Base-by-base conservation (phyloP, 2,797 vertebrate genomes). In the Rhabdomys pumilio region DNA sequence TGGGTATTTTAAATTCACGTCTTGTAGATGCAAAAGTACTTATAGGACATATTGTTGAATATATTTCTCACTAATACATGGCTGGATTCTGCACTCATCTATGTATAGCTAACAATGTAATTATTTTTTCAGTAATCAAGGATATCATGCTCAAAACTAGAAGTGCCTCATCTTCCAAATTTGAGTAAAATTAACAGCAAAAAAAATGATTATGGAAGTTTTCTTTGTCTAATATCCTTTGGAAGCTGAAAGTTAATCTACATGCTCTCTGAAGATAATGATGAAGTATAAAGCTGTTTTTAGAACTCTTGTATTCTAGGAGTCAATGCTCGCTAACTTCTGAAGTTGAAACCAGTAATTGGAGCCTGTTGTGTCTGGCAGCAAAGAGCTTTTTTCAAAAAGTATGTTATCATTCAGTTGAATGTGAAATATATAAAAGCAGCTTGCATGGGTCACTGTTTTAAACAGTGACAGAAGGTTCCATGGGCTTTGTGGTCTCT, bases 121-220 rank as follows among this genome's bases (percentile, higher is more conserved):
- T 59, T 85, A 17, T 29, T 31, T 31, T 19, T n/a, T 31, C n/a
- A 63, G 24, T 88, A 83, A 94, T 13, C 57, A 75, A 69, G 24
- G 7, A 63, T 83, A 53, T 83, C 24, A 83, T 75, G n/a, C 29
- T 44, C 53, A 57, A 89, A 94, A 55, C 77, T 53, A 34, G 59
- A 67, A 91, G 14, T 26, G 83, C n/a, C 50, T 92, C 29, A n/a
- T 11, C 20, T 67, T 91, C 19, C 57, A 86, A 65, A 90, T 91
- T 91, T 86, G 84, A 84, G 47, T 24, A 87, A 65, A 95, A 61
- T 69, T 73, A 93, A 89, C 85, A 82, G 41, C 55, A 72, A 83
- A 38, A 38, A 10, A 14, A 26, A 53, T 85, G 31, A 86, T 89
- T 55, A 63, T 6, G 61, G 19, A 53, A 11, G 4, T 75, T 65